Evolutionary conservation across 2,797 vertebrate genomes (phyloP).

Genomic region (Gobionotothen gibberifrons): DNA sequence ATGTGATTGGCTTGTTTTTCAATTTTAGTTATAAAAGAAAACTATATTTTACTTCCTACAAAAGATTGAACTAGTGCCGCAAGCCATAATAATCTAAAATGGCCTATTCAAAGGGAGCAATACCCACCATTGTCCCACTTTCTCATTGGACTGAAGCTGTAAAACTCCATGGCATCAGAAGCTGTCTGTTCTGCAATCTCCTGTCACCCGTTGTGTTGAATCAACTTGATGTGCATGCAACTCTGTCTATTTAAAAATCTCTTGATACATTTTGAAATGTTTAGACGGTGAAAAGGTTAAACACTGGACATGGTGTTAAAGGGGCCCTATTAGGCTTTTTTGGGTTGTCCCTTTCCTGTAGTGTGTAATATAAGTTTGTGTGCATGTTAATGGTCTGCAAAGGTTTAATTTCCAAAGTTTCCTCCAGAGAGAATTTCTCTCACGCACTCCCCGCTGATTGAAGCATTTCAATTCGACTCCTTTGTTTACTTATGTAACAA

Average conservation of each 20-base stretch:
- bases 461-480: no score
- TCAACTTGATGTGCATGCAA: slow-evolving; percentile 29
- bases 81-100: background rate
- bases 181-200: slow-evolving; percentile 16
- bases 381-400: no score
- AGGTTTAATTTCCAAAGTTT: no score
- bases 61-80: background rate
- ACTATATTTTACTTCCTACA: background rate
- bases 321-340: background rate
- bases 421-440: no score
- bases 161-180: slow-evolving; percentile 11
- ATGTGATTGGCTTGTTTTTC: slow-evolving; percentile 10
- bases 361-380: no score
- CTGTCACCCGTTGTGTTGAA: slow-evolving; percentile 57
- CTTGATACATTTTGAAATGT: slow-evolving; percentile 53
- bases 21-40: background rate
- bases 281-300: slow-evolving; percentile 21
- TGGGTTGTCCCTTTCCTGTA: no score
- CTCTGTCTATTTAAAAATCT: slow-evolving; percentile 38
- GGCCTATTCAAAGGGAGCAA: background rate
- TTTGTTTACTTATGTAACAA: no score
- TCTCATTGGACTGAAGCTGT: background rate
- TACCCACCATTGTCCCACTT: background rate
- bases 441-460: no score
- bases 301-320: slow-evolving; percentile 22